These are phyloP conservation scores for Podabrus alpinus DNA, from an alignment of 2,888 invertebrate species.

Conservation along the genomic window DNA sequence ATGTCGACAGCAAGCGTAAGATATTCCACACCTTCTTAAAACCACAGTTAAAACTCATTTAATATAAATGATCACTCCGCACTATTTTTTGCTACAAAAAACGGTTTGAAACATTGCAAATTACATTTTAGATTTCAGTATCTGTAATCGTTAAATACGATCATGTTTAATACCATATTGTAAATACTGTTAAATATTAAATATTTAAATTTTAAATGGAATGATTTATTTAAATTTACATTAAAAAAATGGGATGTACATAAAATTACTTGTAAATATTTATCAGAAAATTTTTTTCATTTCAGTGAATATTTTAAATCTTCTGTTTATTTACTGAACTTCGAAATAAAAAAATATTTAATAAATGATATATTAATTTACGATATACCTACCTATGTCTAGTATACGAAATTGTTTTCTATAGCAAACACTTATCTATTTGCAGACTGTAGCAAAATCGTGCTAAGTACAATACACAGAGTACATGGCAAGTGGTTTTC, in stretches of 20 bases:
- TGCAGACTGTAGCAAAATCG: slow-evolving; percentile 1
- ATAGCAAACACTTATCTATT: not conserved
- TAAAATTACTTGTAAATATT: no score
- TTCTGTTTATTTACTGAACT: no score
- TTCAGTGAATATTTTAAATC: no score
- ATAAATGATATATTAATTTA: not conserved
- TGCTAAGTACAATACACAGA: not conserved
- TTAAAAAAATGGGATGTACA: no score
- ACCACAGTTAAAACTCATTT: not conserved
- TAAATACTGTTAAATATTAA: no score
- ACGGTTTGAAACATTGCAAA: not conserved
- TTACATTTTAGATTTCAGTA: not conserved
- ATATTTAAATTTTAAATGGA: no score
- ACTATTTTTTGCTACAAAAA: not conserved
- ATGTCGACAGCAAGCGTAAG: not conserved
- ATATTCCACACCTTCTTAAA: not conserved
- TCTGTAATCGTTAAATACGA: not conserved
- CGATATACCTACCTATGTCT: not conserved
- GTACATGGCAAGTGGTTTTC: not conserved
- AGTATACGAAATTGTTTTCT: not conserved
- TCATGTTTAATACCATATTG: not conserved
- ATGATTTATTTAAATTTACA: no score
- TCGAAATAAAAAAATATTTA: no score
- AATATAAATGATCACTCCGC: not conserved
- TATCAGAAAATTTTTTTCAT: no score